A percentile compares a stretch with the other conserved stretches of the same genome.
Evolutionary conservation across 2,888 invertebrate species (phyloP).

Genomic region (Patella ulyssiponensis): DNA sequence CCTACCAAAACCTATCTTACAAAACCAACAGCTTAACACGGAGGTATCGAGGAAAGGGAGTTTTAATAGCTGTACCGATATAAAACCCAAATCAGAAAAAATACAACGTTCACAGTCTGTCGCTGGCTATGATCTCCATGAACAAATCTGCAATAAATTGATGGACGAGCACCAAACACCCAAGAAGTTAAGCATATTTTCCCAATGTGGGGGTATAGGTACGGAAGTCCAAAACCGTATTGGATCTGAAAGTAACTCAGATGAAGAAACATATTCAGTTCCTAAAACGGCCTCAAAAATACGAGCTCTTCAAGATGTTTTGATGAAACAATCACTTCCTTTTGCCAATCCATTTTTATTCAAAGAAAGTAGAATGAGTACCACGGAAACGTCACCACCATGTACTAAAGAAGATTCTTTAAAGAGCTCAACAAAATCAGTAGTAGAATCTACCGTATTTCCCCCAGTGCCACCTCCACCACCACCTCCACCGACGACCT

Average conservation of each 20-base stretch:
- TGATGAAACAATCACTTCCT: slow-evolving; percentile 43
- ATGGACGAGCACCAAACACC: not conserved
- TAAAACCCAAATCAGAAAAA: not conserved
- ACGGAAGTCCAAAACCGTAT: too few relatives aligned
- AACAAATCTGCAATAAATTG: not conserved
- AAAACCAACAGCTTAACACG: not conserved
- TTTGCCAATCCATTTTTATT: slow-evolving; percentile 33
- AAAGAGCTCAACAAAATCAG: not conserved
- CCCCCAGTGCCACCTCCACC: slow-evolving; percentile 21
- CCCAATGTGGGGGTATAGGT: too few relatives aligned
- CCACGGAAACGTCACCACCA: not conserved
- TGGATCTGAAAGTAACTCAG: not conserved
- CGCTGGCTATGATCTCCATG: not conserved
- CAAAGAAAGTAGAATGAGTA: not conserved
- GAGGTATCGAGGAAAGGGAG: not conserved
- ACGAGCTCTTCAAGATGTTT: slow-evolving; percentile 38
- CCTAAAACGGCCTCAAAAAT: slow-evolving; percentile 35
- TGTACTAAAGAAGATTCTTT: not conserved
- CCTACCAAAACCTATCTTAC: not conserved
- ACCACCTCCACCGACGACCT: slow-evolving; percentile 22
- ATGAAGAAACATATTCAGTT: not conserved
- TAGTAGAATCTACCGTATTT: not conserved
- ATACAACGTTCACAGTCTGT: not conserved
- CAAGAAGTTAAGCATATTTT: not conserved
- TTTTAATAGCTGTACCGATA: not conserved